Percentiles rank a stretch among this genome's conserved stretches.
Evolutionary conservation across 1,140 invertebrate genomes (phyloP).

Genomic region (Drosophila tsacasi): DNA sequence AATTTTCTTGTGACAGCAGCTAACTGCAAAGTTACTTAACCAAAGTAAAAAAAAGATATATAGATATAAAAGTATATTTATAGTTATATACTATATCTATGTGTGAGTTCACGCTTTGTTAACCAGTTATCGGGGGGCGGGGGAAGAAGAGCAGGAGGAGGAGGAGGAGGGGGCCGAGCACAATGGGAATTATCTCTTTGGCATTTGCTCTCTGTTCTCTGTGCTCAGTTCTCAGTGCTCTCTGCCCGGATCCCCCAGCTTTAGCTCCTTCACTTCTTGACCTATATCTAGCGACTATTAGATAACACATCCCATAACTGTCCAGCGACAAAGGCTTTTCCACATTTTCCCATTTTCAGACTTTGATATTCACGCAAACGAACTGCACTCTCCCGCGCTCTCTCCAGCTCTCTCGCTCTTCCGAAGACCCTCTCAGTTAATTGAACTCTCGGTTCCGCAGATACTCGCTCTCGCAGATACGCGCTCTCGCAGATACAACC

Average conservation of each 20-base stretch:
- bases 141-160: too few species aligned
- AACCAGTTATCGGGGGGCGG: constrained; percentile 34
- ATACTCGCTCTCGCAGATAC: constrained; percentile 1
- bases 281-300: constrained; percentile 41
- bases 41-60: constrained; percentile 5
- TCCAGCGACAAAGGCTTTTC: constrained; percentile 5
- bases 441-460: not conserved
- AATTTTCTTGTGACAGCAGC: constrained; percentile 9
- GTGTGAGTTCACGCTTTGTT: constrained; percentile 28
- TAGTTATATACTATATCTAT: not conserved
- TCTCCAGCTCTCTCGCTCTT: not conserved
- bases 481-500: not conserved
- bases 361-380: constrained; percentile 2
- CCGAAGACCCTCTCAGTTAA: constrained; percentile 5
- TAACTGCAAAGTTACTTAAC: constrained; percentile 16
- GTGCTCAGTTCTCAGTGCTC: not conserved
- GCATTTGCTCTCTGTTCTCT: constrained; percentile 16
- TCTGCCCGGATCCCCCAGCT: not conserved
- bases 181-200: constrained; percentile 39
- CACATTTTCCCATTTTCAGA: constrained; percentile 18
- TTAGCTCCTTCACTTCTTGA: constrained; percentile 16
- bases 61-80: not conserved
- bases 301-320: constrained; percentile 27
- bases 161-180: not conserved
- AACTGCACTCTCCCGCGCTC: not conserved